A percentile compares a stretch with the other conserved stretches of the same genome.
These are phyloP conservation scores for Centropus bengalensis DNA, from an alignment of 2,113 vertebrate genomes.

Conservation along the genomic window DNA sequence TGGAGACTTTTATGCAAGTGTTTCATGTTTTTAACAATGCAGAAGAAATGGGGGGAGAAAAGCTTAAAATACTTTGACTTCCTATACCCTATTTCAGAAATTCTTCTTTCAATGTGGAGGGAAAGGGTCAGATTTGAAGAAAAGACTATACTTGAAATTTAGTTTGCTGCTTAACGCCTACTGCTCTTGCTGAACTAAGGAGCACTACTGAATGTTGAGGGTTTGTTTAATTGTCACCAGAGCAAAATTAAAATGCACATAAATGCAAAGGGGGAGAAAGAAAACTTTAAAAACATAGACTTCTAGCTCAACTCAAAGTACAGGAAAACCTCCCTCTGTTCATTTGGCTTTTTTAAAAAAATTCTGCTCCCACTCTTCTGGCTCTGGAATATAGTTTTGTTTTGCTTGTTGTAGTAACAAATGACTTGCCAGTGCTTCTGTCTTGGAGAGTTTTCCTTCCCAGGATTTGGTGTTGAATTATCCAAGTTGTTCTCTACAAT, in stretches of 20 bases:
- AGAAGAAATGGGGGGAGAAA: neutral
- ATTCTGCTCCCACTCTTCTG: neutral
- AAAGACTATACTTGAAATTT: neutral
- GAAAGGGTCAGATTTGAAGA: neutral
- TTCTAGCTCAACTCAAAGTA: neutral
- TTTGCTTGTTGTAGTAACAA: neutral
- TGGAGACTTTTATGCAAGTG: neutral
- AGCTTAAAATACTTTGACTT: neutral
- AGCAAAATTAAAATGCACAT: neutral
- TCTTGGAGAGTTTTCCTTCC: neutral
- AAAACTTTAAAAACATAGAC: neutral
- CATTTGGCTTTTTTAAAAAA: neutral
- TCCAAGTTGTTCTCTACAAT: neutral
- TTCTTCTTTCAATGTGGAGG: neutral
- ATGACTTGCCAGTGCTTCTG: accelerated
- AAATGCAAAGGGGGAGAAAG: neutral
- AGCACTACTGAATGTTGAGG: neutral
- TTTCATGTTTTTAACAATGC: neutral
- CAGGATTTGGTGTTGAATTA: neutral
- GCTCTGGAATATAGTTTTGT: neutral
- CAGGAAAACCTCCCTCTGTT: neutral
- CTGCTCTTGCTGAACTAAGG: neutral
- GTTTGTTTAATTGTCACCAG: neutral
- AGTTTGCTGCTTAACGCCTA: neutral
- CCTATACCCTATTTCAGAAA: neutral